Evolutionary conservation across 2,113 vertebrate species (phyloP), one percentile per base, ranked within the genome.

Genomic region (Ochotona princeps): DNA sequence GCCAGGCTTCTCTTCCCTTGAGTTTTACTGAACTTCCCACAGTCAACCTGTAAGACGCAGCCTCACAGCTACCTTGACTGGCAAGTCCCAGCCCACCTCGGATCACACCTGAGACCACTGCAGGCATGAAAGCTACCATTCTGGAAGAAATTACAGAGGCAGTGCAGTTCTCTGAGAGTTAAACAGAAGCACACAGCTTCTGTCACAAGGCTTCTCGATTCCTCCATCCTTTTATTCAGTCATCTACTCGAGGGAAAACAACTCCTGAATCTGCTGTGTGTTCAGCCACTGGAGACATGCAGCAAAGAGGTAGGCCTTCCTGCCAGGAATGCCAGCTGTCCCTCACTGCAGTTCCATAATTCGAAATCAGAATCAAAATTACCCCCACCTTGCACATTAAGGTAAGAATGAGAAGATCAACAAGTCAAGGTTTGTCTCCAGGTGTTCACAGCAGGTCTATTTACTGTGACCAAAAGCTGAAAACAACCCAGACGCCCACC

Each of bases 321-420:
- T 28, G 2, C 4, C 0, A 23, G 3, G 25, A 51, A 30, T 47
- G 17, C 30, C 21, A 49, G 15, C 66, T 3, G 0, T 9, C 4
- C 28, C 83, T 44, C 18, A 0, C 49, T 83, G 30, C 9, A 18
- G 49, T 74, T 69, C n/a, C n/a, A 18, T 73, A 38, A 85, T 18
- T 60, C 8, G 2, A 26, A 18, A 69, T 32, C 80, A 81, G 69
- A 83, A 28, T 61, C 26, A 30, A 13, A 44, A n/a, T 18, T 17
- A 18, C 61, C 67, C 65, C n/a, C n/a, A 28, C 49, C 57, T 57
- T 35, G 9, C 26, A 79, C 7, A 11, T 8, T 61, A 23, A 23
- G 26, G n/a, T 10, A 17, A 63, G 63, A 76, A 90, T 20, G 47
- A 61, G 54, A 26, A 93, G 70, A 32, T 57, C 20, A 49, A 25